Evolutionary conservation across 2,888 invertebrate genomes (phyloP).

Genomic region (Kuschelorhynchus macadamiae): DNA sequence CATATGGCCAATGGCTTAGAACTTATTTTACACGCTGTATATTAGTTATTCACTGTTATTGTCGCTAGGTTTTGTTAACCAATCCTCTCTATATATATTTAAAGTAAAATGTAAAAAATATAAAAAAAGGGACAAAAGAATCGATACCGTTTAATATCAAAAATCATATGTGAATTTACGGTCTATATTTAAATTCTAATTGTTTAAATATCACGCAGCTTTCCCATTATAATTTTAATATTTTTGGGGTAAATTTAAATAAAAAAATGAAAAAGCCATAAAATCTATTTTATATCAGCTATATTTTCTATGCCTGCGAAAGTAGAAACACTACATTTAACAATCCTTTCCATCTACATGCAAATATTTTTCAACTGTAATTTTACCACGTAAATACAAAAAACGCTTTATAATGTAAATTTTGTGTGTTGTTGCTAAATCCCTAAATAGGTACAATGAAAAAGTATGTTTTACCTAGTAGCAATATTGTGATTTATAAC

Average conservation of each 20-base stretch:
- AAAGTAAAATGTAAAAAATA: too few relatives aligned
- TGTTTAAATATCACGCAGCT: background rate
- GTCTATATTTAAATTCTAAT: too few relatives aligned
- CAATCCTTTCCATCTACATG: constrained; percentile 5
- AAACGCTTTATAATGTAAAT: constrained; percentile 7
- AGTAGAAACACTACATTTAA: background rate
- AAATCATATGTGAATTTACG: too few relatives aligned
- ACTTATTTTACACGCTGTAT: too few relatives aligned
- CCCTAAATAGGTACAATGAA: background rate
- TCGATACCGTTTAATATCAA: too few relatives aligned
- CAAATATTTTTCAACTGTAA: constrained; percentile 15
- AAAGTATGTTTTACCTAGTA: too few relatives aligned
- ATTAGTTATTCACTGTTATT: too few relatives aligned
- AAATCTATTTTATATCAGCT: background rate
- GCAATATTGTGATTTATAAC: too few relatives aligned
- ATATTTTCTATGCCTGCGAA: background rate
- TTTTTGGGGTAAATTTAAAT: background rate
- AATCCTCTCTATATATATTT: too few relatives aligned
- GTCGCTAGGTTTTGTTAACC: too few relatives aligned
- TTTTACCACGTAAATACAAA: constrained; percentile 5
- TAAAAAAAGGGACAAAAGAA: too few relatives aligned
- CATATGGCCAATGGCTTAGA: too few relatives aligned
- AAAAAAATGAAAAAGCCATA: background rate
- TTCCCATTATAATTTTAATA: background rate
- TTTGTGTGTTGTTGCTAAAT: background rate